Evolutionary conservation across 1,140 invertebrate species (phyloP), one percentile per base, ranked within the genome.

Genomic region (Coptotermes formosanus): DNA sequence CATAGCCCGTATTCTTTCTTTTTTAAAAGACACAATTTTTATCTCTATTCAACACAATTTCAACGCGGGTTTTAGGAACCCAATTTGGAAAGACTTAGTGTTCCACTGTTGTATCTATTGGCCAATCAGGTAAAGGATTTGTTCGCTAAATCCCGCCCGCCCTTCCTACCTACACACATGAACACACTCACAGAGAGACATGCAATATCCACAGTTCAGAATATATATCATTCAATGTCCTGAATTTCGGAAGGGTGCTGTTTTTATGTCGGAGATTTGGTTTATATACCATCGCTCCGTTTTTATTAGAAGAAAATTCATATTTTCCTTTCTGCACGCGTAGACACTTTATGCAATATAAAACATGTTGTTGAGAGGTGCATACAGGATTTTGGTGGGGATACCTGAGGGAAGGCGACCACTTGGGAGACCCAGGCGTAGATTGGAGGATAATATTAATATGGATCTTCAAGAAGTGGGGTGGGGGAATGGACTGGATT

Each of bases 91-190:
- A n/a, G 64, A 75, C 64, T 75, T 75, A 75, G 25, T 75, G 64
- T 16, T 75, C 52, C 64, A 75, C 25, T 75, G 25, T 75, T 75
- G 64, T 75, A 75, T 30, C 64, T 75, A 30, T 75, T 75, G 64
- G 25, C 64, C 64, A 75, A 75, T 75, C 64, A 25, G 25, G 64
- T 75, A 75, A 75, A 75, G 64, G 64, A 75, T 75, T 75, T 75
- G 8, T 6, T 0, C 8, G n/a, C 8, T 30, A 75, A 75, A 30
- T 30, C 64, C 64, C 25, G 14, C 55, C 6, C 55, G 14, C 59
- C 59, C 25, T 30, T n/a, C 64, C n/a, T 75, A 14, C 64, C 3
- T 14, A 25, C 64, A 75, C 64, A 75, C 64, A 75, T 75, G 64
- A 75, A 75, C 64, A 75, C 64, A 16, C 52, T 21, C 52, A 21